Evolutionary conservation across 2,797 vertebrate genomes (phyloP).

Genomic region (Platalea minor): DNA sequence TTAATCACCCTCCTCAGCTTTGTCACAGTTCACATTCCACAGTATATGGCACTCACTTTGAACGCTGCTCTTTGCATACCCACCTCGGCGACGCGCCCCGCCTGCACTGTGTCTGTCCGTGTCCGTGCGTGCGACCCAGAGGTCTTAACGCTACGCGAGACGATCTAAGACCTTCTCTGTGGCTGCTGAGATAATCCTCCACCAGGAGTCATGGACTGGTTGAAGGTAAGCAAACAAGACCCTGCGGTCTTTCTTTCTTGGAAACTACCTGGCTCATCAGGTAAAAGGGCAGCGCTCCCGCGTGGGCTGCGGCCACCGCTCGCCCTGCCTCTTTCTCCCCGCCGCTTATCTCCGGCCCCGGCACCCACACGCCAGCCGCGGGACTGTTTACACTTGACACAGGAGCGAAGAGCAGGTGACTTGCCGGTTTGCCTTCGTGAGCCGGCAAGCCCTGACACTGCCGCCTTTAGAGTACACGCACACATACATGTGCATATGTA

Average conservation of each 20-base stretch:
- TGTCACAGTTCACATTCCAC: not conserved
- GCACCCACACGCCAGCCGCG: not conserved
- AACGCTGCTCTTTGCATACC: not conserved
- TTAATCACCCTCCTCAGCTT: slow-evolving; percentile 40
- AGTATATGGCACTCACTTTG: not conserved
- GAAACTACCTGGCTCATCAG: slow-evolving; percentile 47
- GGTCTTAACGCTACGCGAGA: accelerated
- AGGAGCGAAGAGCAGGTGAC: slow-evolving; percentile 58
- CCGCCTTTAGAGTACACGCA: not conserved
- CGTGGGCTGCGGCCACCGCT: not conserved
- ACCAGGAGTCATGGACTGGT: not conserved
- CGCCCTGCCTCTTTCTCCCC: not conserved
- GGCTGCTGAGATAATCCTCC: not conserved
- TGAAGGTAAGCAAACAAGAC: not conserved
- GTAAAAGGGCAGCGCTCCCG: not conserved
- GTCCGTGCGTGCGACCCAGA: accelerated
- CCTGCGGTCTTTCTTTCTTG: not conserved
- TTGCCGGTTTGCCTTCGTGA: not conserved
- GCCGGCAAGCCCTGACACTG: not conserved
- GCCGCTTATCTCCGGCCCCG: slow-evolving; percentile 14
- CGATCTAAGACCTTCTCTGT: not conserved
- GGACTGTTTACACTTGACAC: slow-evolving; percentile 17
- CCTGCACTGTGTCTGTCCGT: not conserved
- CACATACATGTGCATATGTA: not conserved
- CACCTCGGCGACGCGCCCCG: not conserved